Base-by-base conservation (phyloP, 1,140 invertebrate genomes). In the Micrasema longulum region DNA sequence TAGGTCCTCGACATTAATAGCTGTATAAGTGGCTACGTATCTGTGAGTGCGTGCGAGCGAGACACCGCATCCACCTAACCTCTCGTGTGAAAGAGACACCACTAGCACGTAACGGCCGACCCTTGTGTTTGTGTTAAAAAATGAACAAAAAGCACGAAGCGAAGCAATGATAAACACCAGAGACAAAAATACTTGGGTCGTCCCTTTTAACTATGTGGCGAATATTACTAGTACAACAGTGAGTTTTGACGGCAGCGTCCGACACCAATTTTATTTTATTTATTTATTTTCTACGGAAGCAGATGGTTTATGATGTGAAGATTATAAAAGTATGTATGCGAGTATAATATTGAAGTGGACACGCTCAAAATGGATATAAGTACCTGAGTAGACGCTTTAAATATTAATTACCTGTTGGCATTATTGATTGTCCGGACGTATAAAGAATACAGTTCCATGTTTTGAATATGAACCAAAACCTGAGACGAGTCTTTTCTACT, bases 241-340 rank as follows among this genome's bases (percentile, higher is more conserved):
- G 6, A 9, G 10, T 48, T 48, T 48, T 16, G 14, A 16, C 1
- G 9, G 45, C 0, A 20, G 45, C 6, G 20, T 31, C n/a, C 22
- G n/a, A 9, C 52, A 23, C 11, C 52, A 14, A 55, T 31, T 60
- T 53, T 36, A 20, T 41, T 41, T 60, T 60, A 22, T 60, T 60
- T 41, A 41, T 60, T 60, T 60, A 60, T 60, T 60, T 60, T 60
- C 14, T 43, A 22, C 55, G 12, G 35, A 18, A 60, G 35, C 55
- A 60, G 55, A 60, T 60, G 55, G 55, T 43, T 7, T 22, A 12
- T 26, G 55, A 60, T 16, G 38, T 18, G 55, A 26, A 52, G 18
- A 18, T 52, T 4, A 31, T 31, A 31, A 31, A 31, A 31, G 7
- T 31, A 31, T 7, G 26, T 31, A 31, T 31, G 26, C 7, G 52